Conservation (phyloP, 2,113 vertebrate genomes). For the Tamias sibiricus region DNA sequence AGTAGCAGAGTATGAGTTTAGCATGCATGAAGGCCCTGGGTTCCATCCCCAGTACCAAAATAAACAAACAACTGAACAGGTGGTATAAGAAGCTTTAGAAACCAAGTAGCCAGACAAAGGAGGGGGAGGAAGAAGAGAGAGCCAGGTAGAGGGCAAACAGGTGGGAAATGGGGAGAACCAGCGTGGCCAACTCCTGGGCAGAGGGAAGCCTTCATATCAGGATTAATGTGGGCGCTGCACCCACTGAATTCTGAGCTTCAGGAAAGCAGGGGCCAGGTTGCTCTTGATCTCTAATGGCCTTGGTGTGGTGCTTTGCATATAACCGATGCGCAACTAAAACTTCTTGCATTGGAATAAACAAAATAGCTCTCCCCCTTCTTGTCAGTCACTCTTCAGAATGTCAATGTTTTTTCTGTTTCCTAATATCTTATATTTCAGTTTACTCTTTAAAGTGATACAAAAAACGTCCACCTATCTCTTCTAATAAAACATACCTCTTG, state of each 20-base stretch:
- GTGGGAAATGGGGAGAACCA: background rate
- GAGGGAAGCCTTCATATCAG: background rate
- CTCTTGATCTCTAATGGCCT: background rate
- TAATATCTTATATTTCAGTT: background rate
- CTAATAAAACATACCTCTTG: conserved; percentile 92
- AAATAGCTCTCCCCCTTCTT: background rate
- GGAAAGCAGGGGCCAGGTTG: background rate
- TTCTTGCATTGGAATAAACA: background rate
- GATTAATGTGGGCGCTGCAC: fast-evolving
- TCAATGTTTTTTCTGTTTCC: background rate
- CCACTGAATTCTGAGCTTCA: background rate
- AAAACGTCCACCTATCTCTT: too few relatives aligned
- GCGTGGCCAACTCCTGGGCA: fast-evolving
- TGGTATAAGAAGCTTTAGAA: background rate
- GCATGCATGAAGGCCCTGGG: background rate
- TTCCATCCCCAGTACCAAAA: background rate
- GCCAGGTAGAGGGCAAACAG: background rate
- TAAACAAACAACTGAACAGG: background rate
- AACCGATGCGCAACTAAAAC: background rate
- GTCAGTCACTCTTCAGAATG: background rate
- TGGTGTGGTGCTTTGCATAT: background rate
- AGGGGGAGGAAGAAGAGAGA: background rate
- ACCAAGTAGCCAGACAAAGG: background rate
- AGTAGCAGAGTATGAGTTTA: too few relatives aligned
- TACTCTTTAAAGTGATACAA: background rate